A percentile compares a stretch with the other conserved stretches of the same genome.
These are phyloP conservation scores for Glossophaga mutica DNA, from an alignment of 2,797 vertebrate genomes.

Conservation along the genomic window DNA sequence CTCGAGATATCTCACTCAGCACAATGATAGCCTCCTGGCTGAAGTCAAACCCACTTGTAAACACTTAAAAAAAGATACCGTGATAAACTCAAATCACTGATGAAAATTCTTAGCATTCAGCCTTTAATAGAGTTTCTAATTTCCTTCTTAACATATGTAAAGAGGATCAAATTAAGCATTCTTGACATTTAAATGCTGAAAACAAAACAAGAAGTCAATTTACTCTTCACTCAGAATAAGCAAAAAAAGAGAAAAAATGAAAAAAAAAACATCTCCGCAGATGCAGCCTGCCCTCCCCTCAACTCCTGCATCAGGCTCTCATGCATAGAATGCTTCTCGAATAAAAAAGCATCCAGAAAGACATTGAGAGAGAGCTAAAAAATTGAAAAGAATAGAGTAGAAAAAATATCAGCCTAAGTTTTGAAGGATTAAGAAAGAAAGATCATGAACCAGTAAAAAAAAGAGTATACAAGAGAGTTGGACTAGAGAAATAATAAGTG, in stretches of 20 bases:
- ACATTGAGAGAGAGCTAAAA: not conserved
- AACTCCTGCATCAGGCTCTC: not conserved
- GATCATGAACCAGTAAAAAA: not conserved
- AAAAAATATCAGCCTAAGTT: not conserved
- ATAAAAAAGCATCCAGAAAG: not conserved
- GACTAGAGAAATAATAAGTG: not conserved
- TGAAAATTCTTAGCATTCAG: slow-evolving; percentile 28
- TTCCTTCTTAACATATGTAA: slow-evolving; percentile 61
- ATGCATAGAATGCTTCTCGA: not conserved
- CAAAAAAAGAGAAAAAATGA: not conserved
- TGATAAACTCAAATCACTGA: not conserved
- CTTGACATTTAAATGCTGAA: slow-evolving; percentile 58
- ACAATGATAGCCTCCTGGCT: not conserved
- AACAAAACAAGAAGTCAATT: slow-evolving; percentile 59
- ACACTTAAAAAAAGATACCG: not conserved
- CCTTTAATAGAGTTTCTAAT: slow-evolving; percentile 21
- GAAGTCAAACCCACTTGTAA: not conserved
- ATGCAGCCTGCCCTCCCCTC: not conserved
- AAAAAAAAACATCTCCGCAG: not conserved
- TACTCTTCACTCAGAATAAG: slow-evolving; percentile 43
- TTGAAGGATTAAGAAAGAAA: not conserved
- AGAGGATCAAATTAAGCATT: slow-evolving; percentile 47
- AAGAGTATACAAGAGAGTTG: not conserved
- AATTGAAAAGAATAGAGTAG: not conserved
- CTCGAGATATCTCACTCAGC: not conserved